Evolutionary conservation across 2,888 invertebrate species (phyloP).

Genomic region (Emmelina monodactyla): DNA sequence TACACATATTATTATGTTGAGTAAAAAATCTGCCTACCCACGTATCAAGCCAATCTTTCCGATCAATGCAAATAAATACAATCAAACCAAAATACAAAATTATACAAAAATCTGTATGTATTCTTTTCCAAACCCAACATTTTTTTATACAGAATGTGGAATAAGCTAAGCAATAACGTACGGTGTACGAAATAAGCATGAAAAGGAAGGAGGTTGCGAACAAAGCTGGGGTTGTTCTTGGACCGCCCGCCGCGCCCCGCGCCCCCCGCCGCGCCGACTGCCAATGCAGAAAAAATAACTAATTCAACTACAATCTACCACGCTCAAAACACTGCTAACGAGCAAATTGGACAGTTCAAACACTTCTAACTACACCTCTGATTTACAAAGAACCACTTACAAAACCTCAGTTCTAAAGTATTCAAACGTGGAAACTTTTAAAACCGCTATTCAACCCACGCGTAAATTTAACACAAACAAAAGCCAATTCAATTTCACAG

Average conservation of each 20-base stretch:
- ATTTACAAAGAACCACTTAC: too few species aligned
- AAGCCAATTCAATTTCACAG: too few species aligned
- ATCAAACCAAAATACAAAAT: not conserved
- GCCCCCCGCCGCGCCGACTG: slow-evolving; percentile 32
- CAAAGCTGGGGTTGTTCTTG: slow-evolving; percentile 28
- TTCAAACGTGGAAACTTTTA: too few species aligned
- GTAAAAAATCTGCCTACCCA: not conserved
- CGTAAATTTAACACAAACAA: too few species aligned
- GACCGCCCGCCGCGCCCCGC: slow-evolving; percentile 41
- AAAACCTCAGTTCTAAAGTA: too few species aligned
- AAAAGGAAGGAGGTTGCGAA: slow-evolving; percentile 37
- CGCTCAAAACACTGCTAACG: slow-evolving; percentile 23
- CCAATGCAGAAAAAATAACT: slow-evolving; percentile 40
- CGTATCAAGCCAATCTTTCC: not conserved
- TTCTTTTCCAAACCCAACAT: too few species aligned
- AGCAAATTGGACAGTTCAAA: slow-evolving; percentile 15
- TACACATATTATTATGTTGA: not conserved
- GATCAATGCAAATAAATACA: not conserved
- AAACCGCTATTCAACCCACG: too few species aligned
- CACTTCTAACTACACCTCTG: too few species aligned
- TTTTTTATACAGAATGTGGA: not conserved
- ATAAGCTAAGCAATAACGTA: slow-evolving; percentile 31
- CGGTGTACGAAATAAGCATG: slow-evolving; percentile 42
- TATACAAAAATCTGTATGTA: too few species aligned
- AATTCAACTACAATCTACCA: slow-evolving; percentile 28